Base-by-base conservation (phyloP, 2,888 invertebrate genomes). In the Clivina fossor region DNA sequence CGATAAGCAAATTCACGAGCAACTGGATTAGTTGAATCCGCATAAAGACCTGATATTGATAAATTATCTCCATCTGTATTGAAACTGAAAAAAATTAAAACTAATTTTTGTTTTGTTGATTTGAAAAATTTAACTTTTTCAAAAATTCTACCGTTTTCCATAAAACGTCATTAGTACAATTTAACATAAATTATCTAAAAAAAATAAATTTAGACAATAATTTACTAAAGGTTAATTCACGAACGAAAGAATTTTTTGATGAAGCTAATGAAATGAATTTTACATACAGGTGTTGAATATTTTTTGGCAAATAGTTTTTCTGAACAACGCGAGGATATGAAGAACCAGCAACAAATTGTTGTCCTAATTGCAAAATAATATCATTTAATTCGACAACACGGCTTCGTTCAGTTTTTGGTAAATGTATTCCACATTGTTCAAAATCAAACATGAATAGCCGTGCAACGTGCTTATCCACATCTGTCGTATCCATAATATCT, bases 381-480 rank as follows among this genome's bases (percentile, higher is more conserved):
- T 96, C 90, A 69, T 95, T 97, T 16, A 97, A 77, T 0, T 83
- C 78, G 0, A 97, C 96, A 40, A 97, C 95, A 65, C 78, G 71
- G 53, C 78, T 73, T 18, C 93, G 78, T 35, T 86, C 82, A 0
- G 77, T 74, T 59, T 92, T 88, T 5, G 86, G 82, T 56, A 99
- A 77, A 71, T 99, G 97, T 58, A 99, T 98, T 2, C 98, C 99
- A 69, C 93, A 90, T 71, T 96, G 95, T 70, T 99, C 96, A 74
- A 99, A 99, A 74, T 99, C 98, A 70, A 94, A 93, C 4, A 97
- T 76, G 72, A 99, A 97, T 38, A 99, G 76, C 64, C 87, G 81
- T 0, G 90, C 86, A 0, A 98, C 90, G 69, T 95, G 89, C 55
- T 84, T 75, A 70, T 99, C 98, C 0, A 91, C 85, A 0, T 82